A percentile compares a stretch with the other conserved stretches of the same genome.
These are phyloP conservation scores for Porites evermanni DNA, from an alignment of 92 coral and sea anemone genomes.

Conservation along the genomic window DNA sequence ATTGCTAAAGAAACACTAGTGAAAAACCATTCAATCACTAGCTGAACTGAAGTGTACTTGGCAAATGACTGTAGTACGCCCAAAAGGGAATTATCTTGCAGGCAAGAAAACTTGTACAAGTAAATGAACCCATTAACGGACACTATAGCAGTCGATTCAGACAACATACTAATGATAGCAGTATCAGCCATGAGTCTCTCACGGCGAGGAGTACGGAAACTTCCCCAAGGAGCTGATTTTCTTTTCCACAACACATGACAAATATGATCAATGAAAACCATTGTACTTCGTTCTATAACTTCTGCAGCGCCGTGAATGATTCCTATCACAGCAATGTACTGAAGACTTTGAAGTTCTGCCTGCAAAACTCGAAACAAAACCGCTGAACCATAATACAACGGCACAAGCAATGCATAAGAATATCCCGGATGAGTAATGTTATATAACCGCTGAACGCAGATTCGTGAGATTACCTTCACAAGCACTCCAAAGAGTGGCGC, in stretches of 20 bases:
- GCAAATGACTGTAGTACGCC: not conserved
- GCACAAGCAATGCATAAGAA: not conserved
- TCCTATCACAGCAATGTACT: not conserved
- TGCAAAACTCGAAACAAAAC: not conserved
- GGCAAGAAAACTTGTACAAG: not conserved
- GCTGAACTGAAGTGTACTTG: not conserved
- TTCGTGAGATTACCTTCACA: not conserved
- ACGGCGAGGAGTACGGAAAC: slow-evolving; percentile 52
- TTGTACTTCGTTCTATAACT: not conserved
- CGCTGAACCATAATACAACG: not conserved
- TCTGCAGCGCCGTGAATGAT: not conserved
- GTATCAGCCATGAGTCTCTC: slow-evolving; percentile 47
- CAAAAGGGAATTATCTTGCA: not conserved
- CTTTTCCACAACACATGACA: slow-evolving; percentile 15
- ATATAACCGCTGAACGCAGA: not conserved
- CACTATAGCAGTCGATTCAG: slow-evolving; percentile 34
- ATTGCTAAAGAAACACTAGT: slow-evolving; percentile 37
- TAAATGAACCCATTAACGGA: not conserved
- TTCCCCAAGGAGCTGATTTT: slow-evolving; percentile 33
- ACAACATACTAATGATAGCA: slow-evolving; percentile 43
- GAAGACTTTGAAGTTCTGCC: not conserved
- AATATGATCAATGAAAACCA: not conserved
- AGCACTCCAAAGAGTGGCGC: not conserved
- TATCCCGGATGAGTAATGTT: not conserved
- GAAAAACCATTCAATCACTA: slow-evolving; percentile 32